Percentiles rank a stretch among this genome's conserved stretches.
Evolutionary conservation across 2,113 vertebrate species (phyloP).

Genomic region (Rhinogobius similis): DNA sequence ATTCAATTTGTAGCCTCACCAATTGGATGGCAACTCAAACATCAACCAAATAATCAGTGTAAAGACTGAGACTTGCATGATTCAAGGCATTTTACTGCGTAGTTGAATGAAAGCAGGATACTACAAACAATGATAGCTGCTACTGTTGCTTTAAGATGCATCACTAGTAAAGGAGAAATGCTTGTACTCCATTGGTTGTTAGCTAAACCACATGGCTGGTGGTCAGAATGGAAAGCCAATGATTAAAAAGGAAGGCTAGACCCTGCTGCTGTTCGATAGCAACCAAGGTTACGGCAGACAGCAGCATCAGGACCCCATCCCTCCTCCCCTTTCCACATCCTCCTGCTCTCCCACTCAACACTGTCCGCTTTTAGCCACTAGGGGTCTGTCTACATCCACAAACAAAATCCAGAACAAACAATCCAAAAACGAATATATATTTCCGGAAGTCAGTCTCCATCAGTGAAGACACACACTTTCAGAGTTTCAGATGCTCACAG

Average conservation of each 20-base stretch:
- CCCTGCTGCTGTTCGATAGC: constrained; percentile 80
- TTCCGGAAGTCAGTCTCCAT: not conserved
- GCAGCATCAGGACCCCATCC: constrained; percentile 75
- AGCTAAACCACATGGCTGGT: constrained; percentile 70
- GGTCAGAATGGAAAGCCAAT: constrained; percentile 76
- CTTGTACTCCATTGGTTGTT: constrained; percentile 71
- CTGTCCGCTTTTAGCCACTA: constrained; percentile 23
- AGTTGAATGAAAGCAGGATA: constrained; percentile 18
- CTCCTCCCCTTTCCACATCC: constrained; percentile 46
- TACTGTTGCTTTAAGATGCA: constrained; percentile 74
- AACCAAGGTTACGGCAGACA: constrained; percentile 82
- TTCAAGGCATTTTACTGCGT: constrained; percentile 3
- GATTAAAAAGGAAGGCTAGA: constrained; percentile 71
- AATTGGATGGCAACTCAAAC: constrained; percentile 4
- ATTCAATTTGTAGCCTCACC: constrained; percentile 4
- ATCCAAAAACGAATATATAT: not conserved
- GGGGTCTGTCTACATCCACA: constrained; percentile 24
- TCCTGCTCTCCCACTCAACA: constrained; percentile 36
- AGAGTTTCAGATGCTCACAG: not conserved
- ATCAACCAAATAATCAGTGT: not conserved
- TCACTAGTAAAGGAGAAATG: constrained; percentile 56
- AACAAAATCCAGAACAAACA: constrained; percentile 28
- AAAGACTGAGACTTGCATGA: not conserved
- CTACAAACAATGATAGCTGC: constrained; percentile 34
- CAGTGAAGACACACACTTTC: not conserved